Base-by-base conservation (phyloP, 2,888 invertebrate species). In the Steinernema scapterisci region DNA sequence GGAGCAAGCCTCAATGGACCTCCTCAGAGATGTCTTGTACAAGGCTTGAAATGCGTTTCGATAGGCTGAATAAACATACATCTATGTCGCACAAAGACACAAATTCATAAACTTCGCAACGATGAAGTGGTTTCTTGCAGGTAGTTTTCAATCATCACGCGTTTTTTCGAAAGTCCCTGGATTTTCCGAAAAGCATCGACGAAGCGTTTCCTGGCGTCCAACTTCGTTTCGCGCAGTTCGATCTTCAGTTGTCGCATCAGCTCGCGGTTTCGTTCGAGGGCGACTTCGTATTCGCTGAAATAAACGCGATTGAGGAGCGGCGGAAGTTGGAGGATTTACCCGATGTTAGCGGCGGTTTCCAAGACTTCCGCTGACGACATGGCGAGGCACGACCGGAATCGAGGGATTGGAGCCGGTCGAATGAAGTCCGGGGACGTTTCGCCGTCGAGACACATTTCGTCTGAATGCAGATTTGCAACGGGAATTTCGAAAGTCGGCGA, bases 11-110 rank as follows among this genome's bases (percentile, higher is more conserved):
- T 81, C 82, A 23, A 77, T 86, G 44, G 80, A 81, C 72, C 56
- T 84, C 13, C 78, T 86, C n/a, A 72, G 81, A 73, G 81, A 83
- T 19, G 80, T 82, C 23, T 74, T 85, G 38, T 84, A 81, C 74
- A 71, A 80, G 44, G 51, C 76, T 27, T 52, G 23, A 52, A 16
- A 16, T 5, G 5, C 16, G 5, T 44, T 44, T 44, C n/a, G n/a
- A 16, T 44, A 44, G 45, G 45, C 45, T 44, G 45, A 11, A 44
- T 16, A 44, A 44, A 16, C 45, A 44, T 44, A 44, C 7, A 44
- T 44, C 45, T 11, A 44, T 16, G 45, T 16, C 9, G 16, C 16
- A 16, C 45, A 44, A 16, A 7, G 48, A 13, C 48, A 19, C 13
- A 48, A 48, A n/a, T n/a, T 48, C 48, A 48, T 9, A 38, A 38